These are phyloP conservation scores for Sula dactylatra DNA, from an alignment of 2,113 vertebrate genomes.

Conservation along the genomic window DNA sequence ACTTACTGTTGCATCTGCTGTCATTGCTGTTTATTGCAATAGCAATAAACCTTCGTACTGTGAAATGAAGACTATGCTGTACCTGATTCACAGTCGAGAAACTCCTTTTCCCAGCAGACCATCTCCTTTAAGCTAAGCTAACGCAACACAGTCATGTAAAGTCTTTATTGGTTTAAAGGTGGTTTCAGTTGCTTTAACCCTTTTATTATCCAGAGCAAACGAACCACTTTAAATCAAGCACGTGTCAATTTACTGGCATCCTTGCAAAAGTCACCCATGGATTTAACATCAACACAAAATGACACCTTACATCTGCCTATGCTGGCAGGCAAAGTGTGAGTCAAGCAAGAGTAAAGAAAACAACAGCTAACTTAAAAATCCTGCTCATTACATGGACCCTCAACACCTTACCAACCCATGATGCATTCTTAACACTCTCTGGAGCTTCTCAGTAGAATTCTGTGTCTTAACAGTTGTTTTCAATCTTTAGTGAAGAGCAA, in stretches of 20 bases:
- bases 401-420: neutral
- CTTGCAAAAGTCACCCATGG: neutral
- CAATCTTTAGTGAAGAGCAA: neutral
- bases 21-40: neutral
- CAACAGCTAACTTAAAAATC: neutral
- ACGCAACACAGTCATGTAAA: neutral
- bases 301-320: neutral
- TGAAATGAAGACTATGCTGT: neutral
- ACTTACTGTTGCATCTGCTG: neutral
- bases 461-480: neutral
- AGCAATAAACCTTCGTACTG: neutral
- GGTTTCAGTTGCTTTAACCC: neutral
- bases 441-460: neutral
- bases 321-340: neutral
- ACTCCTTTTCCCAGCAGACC: neutral
- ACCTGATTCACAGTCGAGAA: neutral
- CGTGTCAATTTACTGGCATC: neutral
- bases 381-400: neutral
- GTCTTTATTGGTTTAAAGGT: neutral
- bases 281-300: neutral
- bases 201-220: neutral
- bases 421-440: neutral
- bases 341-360: neutral
- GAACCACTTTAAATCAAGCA: neutral
- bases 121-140: neutral